Conservation (phyloP, 2,113 vertebrate species). For the Hippotragus niger region DNA sequence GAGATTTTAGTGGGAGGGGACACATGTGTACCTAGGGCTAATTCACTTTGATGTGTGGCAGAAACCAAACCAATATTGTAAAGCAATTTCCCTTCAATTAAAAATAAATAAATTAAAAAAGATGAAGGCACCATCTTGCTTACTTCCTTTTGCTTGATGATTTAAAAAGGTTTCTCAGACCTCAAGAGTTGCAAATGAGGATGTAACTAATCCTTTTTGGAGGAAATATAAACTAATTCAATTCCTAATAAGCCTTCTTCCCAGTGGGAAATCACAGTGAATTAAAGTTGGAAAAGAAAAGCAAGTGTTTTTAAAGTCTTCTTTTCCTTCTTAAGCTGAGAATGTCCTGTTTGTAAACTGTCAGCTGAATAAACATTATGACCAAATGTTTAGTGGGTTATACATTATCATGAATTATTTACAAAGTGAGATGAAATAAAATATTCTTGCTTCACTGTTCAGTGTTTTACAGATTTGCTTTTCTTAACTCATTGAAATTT, state of each 20-base stretch:
- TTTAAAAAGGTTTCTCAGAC: background rate
- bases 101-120: background rate
- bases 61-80: background rate
- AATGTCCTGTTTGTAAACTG: slow-evolving; percentile 28
- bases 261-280: background rate
- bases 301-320: background rate
- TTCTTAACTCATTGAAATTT: slow-evolving; percentile 30
- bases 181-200: background rate
- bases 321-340: background rate
- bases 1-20: background rate
- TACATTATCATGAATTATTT: slow-evolving; percentile 8
- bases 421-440: slow-evolving; percentile 18
- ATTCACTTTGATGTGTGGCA: background rate
- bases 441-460: background rate
- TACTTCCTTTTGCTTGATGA: background rate
- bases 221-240: background rate
- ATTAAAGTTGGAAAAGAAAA: background rate
- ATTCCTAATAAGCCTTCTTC: background rate
- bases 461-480: background rate
- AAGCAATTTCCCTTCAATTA: background rate
- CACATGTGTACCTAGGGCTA: background rate
- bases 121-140: background rate
- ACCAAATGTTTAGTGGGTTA: background rate
- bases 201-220: background rate
- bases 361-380: background rate